Base-by-base conservation (phyloP, 2,113 vertebrate species). In the Uria lomvia region DNA sequence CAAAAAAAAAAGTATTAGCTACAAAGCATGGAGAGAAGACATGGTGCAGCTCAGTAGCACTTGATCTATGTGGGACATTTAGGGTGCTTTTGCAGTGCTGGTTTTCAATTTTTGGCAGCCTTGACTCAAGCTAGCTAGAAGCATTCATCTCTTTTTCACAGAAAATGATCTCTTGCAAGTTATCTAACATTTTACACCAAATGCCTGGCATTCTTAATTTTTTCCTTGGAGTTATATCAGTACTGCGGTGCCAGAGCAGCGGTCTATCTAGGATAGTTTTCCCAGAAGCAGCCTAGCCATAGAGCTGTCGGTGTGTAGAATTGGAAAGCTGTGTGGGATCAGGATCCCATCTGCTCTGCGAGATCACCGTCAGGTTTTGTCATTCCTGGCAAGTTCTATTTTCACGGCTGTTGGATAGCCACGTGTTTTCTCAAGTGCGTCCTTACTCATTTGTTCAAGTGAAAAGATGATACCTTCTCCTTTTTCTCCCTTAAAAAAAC, bases 61-160 rank as follows among this genome's bases (percentile, higher is more conserved):
- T 78, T 81, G 8, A 10, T 86, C 6, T 68, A 0, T 60, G 29
- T 74, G 29, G 8, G 26, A 40, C 5, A 38, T 52, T 50, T 3
- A 16, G 40, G 11, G 5, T 77, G 15, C 16, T 68, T 91, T 88
- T 74, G 10, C 16, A 42, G 4, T 6, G 10, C 11, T 73, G 42
- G 8, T 73, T 93, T 93, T 68, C 38, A 42, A 0, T 45, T 86
- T 93, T 74, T 84, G 24, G 15, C 24, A 45, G 23, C 9, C 18
- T 15, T 68, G 9, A 68, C 32, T 60, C 38, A 36, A 47, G 22
- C 40, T 6, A 76, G 14, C 16, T 85, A 13, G 40, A 90, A 65
- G 6, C 0, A 0, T 49, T 86, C 0, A 3, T 53, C 21, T 65
- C 2, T 76, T 56, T 77, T 34, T 71, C n/a, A 63, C 15, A n/a